Evolutionary conservation across 2,113 vertebrate genomes (phyloP).

Genomic region (Steatornis caripensis): DNA sequence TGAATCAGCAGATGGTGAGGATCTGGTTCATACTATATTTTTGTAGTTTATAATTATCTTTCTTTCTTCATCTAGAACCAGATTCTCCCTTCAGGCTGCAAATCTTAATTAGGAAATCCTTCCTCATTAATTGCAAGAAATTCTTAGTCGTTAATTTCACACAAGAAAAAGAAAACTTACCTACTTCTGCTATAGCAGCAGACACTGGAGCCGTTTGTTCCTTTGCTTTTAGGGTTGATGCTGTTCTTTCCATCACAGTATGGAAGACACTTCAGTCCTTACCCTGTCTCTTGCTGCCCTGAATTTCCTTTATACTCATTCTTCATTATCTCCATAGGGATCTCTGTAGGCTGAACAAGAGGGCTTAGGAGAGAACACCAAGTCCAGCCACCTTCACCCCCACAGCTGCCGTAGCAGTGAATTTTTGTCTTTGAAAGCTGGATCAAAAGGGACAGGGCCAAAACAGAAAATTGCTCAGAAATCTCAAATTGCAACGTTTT

Average conservation of each 20-base stretch:
- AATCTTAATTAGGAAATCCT: constrained; percentile 35
- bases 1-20: constrained; percentile 35
- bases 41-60: constrained; percentile 33
- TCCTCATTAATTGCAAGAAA: constrained; percentile 4
- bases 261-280: neutral
- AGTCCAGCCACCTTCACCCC: neutral
- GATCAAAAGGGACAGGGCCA: neutral
- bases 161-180: constrained; percentile 38
- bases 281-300: neutral
- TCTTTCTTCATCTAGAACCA: constrained; percentile 16
- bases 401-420: neutral
- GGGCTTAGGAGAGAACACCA: neutral
- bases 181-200: neutral
- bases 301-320: neutral
- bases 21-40: neutral
- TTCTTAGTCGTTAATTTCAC: neutral
- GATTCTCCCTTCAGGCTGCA: constrained; percentile 29
- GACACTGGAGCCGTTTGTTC: neutral
- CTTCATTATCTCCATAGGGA: neutral
- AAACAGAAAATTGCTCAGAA: neutral
- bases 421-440: neutral
- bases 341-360: neutral
- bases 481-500: neutral
- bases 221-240: neutral
- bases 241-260: neutral